Evolutionary conservation across 2,113 vertebrate genomes (phyloP), one percentile per base, ranked within the genome.

Genomic region (Gallinago jamesoni): DNA sequence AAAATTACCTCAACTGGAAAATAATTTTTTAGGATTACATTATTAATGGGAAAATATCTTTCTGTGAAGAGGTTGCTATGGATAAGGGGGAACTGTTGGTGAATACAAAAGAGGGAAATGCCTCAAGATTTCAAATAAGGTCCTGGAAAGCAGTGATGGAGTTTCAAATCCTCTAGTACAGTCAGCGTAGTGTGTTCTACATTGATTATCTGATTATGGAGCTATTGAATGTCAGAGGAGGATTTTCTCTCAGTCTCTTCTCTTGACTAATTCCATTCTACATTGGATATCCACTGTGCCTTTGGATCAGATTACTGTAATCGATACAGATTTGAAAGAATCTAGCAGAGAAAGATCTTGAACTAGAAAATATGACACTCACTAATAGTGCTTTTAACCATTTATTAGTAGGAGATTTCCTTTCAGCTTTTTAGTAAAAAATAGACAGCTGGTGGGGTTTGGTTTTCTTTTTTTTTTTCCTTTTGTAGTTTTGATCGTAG

Each of bases 151-250:
- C 27, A 60, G 19, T 83, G 84, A 90, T 63, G 35, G 27, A 76
- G n/a, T 68, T 94, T 82, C 39, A 90, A 66, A 73, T 79, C 33
- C 48, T 11, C 27, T 30, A 57, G 6, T 68, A 60, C 19, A 68
- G 43, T 82, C 78, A 79, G 78, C 4, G 1, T 39, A 82, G 14
- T 84, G 14, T 82, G 48, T 91, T 84, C 70, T 27, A 52, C 78
- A 73, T 83, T 64, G 77, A 97, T 93, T 89, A 93, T 75, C 70
- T 93, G 78, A 93, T 94, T 90, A 69, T 3, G 5, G 39, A 27
- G 33, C 74, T 87, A 87, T 19, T 85, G 57, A 85, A 91, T 66
- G 53, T 64, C 37, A 3, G 5, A 48, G 70, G 14, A 93, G 75
- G 33, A 93, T 95, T 95, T 93, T 93, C 70, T 82, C 64, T 52